These are phyloP conservation scores for Cheilinus undulatus DNA, from an alignment of 2,113 vertebrate genomes.

Conservation along the genomic window DNA sequence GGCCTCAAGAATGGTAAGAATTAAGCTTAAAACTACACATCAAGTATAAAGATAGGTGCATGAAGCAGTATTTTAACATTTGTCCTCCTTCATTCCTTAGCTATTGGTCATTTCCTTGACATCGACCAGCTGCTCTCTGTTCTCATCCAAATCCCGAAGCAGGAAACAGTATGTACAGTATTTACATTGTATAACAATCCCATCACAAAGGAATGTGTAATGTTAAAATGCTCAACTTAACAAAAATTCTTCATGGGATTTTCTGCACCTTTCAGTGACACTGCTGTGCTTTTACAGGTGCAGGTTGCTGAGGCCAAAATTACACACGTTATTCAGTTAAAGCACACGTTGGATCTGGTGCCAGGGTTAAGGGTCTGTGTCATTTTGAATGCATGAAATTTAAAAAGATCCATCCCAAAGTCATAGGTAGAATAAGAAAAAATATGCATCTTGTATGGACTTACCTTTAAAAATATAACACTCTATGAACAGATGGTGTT, in stretches of 20 bases:
- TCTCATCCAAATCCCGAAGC: slow-evolving; percentile 96
- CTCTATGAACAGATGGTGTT: slow-evolving; percentile 83
- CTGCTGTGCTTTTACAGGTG: slow-evolving; percentile 78
- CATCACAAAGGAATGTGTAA: not conserved
- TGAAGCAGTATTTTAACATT: slow-evolving; percentile 4
- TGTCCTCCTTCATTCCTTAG: slow-evolving; percentile 81
- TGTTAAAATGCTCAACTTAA: not conserved
- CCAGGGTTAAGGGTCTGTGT: slow-evolving; percentile 89
- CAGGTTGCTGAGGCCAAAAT: slow-evolving; percentile 95
- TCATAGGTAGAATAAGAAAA: not conserved
- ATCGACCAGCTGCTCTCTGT: slow-evolving; percentile 95
- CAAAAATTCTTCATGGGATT: not conserved
- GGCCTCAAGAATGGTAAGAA: slow-evolving; percentile 89
- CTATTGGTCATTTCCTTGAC: slow-evolving; percentile 93
- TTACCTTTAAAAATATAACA: not conserved
- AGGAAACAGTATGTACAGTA: slow-evolving; percentile 89
- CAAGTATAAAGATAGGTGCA: slow-evolving; percentile 1
- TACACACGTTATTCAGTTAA: slow-evolving; percentile 94
- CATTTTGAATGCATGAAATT: not conserved
- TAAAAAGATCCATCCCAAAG: not conserved
- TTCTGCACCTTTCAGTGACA: not conserved
- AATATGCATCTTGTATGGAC: not conserved
- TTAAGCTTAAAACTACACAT: not conserved
- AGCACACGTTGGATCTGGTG: slow-evolving; percentile 94
- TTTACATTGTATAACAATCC: not conserved